phyloP scores from a whole-genome alignment of 2,888 invertebrate genomes.

The Temnothorax unifasciatus region DNA sequence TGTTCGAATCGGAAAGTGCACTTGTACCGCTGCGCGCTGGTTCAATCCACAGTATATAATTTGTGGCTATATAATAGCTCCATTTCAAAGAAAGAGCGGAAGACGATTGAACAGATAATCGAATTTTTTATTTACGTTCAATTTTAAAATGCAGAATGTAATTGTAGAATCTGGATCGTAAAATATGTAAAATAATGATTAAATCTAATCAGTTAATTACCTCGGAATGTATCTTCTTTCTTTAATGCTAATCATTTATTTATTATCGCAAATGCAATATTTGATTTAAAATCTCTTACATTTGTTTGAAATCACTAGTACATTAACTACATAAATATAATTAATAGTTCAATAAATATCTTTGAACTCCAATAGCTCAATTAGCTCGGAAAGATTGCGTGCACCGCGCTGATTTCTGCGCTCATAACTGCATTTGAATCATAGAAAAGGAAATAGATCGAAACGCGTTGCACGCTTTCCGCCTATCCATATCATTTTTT shows the following conservation, averaged over 20 bases:
- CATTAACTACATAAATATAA: neutral
- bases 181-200: neutral
- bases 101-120: constrained; percentile 8
- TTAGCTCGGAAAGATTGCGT: neutral
- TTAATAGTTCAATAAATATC: neutral
- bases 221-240: neutral
- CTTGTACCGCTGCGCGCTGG: neutral
- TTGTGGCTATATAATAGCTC: constrained; percentile 23
- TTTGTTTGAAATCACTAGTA: neutral
- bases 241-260: neutral
- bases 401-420: neutral
- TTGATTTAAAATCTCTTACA: neutral
- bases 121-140: neutral
- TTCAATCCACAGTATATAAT: constrained; percentile 22
- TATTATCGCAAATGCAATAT: neutral
- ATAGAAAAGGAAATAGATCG: neutral
- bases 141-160: neutral
- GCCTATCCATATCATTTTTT: neutral
- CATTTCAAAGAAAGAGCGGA: neutral
- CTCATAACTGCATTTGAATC: neutral
- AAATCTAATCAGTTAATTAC: neutral
- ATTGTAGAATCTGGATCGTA: neutral
- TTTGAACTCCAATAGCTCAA: neutral
- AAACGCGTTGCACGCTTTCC: neutral
- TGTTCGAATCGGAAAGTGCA: constrained; percentile 1